Conservation (phyloP, 1,140 invertebrate genomes). For the Lordiphosa collinella region DNA sequence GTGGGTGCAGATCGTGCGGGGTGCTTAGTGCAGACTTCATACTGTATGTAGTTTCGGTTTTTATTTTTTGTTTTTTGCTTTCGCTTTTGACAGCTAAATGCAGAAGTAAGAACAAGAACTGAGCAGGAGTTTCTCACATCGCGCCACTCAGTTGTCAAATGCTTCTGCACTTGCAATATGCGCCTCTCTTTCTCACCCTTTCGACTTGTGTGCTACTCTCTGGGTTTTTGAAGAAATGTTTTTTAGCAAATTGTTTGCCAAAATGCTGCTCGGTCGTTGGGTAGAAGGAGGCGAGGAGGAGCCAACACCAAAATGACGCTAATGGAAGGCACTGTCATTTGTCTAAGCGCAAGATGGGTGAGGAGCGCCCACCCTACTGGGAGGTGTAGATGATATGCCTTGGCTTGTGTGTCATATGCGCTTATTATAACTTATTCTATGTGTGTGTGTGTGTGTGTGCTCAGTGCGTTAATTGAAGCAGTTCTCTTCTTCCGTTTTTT, state of each 20-base stretch:
- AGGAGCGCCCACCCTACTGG: neutral
- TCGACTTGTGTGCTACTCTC: neutral
- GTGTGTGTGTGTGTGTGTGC: slow-evolving; percentile 8
- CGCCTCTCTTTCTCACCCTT: slow-evolving; percentile 14
- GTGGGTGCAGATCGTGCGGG: slow-evolving; percentile 37
- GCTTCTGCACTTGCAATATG: slow-evolving; percentile 52
- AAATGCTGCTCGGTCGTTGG: slow-evolving; percentile 54
- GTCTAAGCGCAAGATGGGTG: neutral
- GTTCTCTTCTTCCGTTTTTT: slow-evolving; percentile 14
- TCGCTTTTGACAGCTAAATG: slow-evolving; percentile 73
- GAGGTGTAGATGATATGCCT: slow-evolving; percentile 10
- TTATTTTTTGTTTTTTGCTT: slow-evolving; percentile 49
- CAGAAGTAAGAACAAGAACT: slow-evolving; percentile 34
- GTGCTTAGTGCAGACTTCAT: slow-evolving; percentile 29
- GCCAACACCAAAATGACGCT: slow-evolving; percentile 57
- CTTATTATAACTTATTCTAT: slow-evolving; percentile 31
- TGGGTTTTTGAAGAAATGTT: slow-evolving; percentile 66
- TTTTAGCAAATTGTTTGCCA: slow-evolving; percentile 74
- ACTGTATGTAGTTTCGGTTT: slow-evolving; percentile 11
- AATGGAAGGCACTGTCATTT: slow-evolving; percentile 71
- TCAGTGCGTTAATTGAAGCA: slow-evolving; percentile 60
- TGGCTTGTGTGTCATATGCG: slow-evolving; percentile 53
- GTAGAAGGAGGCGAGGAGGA: slow-evolving; percentile 25
- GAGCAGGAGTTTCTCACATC: slow-evolving; percentile 16
- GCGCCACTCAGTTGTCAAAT: slow-evolving; percentile 67